phyloP scores from a whole-genome alignment of 2,797 vertebrate species.

The Trachurus trachurus region DNA sequence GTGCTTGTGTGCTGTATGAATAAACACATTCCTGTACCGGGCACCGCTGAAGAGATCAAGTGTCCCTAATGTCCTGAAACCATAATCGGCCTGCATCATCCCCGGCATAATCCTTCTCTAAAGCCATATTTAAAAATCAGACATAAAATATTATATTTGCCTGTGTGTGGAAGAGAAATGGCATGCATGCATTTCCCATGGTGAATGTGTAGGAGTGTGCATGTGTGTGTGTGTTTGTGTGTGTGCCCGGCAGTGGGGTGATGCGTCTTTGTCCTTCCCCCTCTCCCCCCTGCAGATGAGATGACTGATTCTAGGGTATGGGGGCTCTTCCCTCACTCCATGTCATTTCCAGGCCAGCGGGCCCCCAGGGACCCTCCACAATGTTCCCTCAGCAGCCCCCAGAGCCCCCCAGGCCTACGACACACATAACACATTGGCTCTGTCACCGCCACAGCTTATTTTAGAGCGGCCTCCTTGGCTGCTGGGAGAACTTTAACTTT shows the following conservation, averaged over 20 bases:
- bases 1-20: conserved; percentile 15
- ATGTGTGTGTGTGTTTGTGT: conserved; percentile 42
- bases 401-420: conserved; percentile 74
- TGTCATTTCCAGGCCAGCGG: conserved; percentile 89
- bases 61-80: conserved; percentile 55
- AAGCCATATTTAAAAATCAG: conserved; percentile 77
- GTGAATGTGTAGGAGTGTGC: conserved; percentile 24
- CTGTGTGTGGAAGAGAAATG: conserved; percentile 20
- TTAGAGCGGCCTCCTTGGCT: conserved; percentile 78
- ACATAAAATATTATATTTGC: conserved; percentile 69
- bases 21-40: conserved; percentile 18
- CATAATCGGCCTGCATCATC: conserved; percentile 57
- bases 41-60: conserved; percentile 46
- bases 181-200: conserved; percentile 41
- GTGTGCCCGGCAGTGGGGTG: conserved; percentile 65
- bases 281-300: conserved; percentile 78
- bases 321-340: conserved; percentile 85
- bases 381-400: conserved; percentile 61
- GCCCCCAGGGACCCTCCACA: conserved; percentile 72
- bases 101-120: conserved; percentile 67
- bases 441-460: conserved; percentile 84
- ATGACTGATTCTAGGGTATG: conserved; percentile 81
- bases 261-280: conserved; percentile 81
- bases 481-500: conserved; percentile 80
- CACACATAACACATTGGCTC: conserved; percentile 86